Evolutionary conservation across 2,113 vertebrate species (phyloP).

Genomic region (Phycodurus eques): DNA sequence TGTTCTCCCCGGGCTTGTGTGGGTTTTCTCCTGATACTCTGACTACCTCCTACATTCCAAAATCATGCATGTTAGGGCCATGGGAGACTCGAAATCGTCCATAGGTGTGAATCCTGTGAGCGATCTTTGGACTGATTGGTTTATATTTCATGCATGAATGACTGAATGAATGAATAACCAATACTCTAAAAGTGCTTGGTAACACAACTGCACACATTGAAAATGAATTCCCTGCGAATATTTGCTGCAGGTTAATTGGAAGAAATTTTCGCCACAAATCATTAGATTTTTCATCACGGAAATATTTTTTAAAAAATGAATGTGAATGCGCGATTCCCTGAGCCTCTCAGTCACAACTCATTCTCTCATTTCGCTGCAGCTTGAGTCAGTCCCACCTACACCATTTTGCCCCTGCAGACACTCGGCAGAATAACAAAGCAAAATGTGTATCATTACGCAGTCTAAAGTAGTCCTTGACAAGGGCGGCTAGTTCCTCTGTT

Average conservation of each 20-base stretch:
- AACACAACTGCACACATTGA: not conserved
- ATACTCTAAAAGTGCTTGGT: not conserved
- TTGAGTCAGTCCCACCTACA: slow-evolving; percentile 18
- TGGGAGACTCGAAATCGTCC: too few species aligned
- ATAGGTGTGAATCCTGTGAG: too few species aligned
- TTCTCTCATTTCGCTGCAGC: slow-evolving; percentile 9
- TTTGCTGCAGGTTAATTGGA: not conserved
- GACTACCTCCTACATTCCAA: not conserved
- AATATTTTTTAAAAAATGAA: slow-evolving; percentile 4
- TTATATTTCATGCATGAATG: not conserved
- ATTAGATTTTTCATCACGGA: not conserved
- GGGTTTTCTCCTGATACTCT: not conserved
- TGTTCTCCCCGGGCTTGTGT: not conserved
- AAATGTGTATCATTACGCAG: slow-evolving; percentile 23
- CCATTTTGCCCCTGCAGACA: slow-evolving; percentile 11
- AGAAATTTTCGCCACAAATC: not conserved
- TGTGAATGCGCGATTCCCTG: not conserved
- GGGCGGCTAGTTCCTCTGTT: not conserved
- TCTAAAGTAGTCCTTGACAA: slow-evolving; percentile 29
- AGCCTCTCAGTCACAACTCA: not conserved
- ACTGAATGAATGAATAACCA: not conserved
- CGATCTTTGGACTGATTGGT: not conserved
- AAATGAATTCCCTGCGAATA: not conserved
- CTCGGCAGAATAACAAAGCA: slow-evolving; percentile 8
- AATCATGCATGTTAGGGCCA: not conserved